These are phyloP conservation scores for Eucidaris tribuloides DNA, from an alignment of 35 echinoderm and acorn worm genomes.

Conservation along the genomic window DNA sequence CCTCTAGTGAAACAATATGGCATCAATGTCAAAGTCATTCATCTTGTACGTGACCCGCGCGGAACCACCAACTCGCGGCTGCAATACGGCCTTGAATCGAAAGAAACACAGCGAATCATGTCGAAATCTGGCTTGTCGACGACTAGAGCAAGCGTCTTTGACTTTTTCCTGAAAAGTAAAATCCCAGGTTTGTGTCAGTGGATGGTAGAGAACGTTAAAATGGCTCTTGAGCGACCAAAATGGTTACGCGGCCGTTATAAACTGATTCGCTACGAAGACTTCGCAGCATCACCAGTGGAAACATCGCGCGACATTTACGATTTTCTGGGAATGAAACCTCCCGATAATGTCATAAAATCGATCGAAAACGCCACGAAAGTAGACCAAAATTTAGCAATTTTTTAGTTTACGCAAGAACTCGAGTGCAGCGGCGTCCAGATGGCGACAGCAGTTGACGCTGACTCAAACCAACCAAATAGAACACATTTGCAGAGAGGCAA, in stretches of 20 bases:
- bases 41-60: conserved; percentile 93
- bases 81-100: conserved; percentile 16
- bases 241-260: conserved; percentile 77
- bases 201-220: conserved; percentile 49
- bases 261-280: conserved; percentile 85
- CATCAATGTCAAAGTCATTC: conserved; percentile 84
- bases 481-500: conserved; percentile 64
- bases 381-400: not conserved
- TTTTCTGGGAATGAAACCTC: conserved; percentile 67
- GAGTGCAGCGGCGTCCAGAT: conserved; percentile 49
- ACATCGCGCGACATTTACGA: conserved; percentile 67
- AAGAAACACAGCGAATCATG: not conserved
- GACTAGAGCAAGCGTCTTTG: not conserved
- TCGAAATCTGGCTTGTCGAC: not conserved
- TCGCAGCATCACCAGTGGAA: conserved; percentile 51
- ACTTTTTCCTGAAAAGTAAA: not conserved
- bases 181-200: conserved; percentile 69
- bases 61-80: conserved; percentile 76
- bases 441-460: conserved; percentile 45
- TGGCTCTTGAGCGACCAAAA: conserved; percentile 32
- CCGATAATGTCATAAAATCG: conserved; percentile 52
- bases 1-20: conserved; percentile 40
- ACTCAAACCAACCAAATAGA: conserved; percentile 58
- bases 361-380: conserved; percentile 60
- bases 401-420: conserved; percentile 90